Conservation (phyloP, 2,888 invertebrate species). For the Volucella inanis region DNA sequence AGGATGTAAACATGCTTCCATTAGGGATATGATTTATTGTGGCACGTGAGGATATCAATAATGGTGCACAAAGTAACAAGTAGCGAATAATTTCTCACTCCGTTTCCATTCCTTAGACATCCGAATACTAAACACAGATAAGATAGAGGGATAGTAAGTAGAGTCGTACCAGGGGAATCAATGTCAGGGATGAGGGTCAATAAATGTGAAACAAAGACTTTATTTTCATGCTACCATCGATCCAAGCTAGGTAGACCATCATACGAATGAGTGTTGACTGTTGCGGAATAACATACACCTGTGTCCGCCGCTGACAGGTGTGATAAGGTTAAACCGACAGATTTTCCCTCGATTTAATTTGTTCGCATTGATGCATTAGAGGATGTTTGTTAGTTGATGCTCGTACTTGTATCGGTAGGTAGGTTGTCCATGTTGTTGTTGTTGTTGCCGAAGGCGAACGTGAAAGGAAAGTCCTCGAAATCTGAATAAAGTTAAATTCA, state of each 20-base stretch:
- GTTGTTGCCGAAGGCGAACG: background rate
- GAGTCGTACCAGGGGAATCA: background rate
- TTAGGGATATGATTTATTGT: conserved; percentile 65
- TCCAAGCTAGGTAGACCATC: background rate
- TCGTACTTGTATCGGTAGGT: background rate
- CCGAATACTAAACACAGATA: background rate
- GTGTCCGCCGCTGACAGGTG: conserved; percentile 49
- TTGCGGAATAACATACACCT: too few relatives aligned
- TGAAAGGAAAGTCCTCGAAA: conserved; percentile 1
- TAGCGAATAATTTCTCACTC: conserved; percentile 52
- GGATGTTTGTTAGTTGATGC: background rate
- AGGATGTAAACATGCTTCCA: conserved; percentile 39
- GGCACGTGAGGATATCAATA: conserved; percentile 58
- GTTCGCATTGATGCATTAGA: conserved; percentile 11
- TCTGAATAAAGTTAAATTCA: conserved; percentile 47
- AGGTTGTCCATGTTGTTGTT: background rate
- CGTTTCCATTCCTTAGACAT: background rate
- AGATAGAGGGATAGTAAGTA: too few relatives aligned
- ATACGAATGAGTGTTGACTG: background rate
- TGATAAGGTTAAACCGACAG: conserved; percentile 35
- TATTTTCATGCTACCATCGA: conserved; percentile 16
- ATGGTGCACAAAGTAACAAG: conserved; percentile 53
- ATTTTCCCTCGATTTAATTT: conserved; percentile 52
- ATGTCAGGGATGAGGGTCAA: conserved; percentile 17
- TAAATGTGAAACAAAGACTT: conserved; percentile 30